phyloP scores from a whole-genome alignment of 2,113 vertebrate genomes.

The Morphnarchus princeps region DNA sequence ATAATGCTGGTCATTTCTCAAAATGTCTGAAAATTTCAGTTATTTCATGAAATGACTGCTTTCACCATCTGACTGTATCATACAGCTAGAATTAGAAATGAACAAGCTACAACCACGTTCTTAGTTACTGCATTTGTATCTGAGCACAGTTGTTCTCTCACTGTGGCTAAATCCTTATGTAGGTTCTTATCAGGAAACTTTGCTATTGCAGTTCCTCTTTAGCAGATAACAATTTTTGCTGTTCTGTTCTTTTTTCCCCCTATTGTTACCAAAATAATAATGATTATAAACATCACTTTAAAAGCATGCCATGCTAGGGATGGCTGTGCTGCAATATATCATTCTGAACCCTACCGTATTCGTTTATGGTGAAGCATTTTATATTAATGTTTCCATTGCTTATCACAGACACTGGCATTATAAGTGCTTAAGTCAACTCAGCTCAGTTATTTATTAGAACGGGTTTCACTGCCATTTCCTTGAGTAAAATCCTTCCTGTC shows the following conservation, averaged over 20 bases:
- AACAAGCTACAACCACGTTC: neutral
- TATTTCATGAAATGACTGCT: constrained; percentile 59
- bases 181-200: constrained; percentile 34
- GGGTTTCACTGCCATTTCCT: constrained; percentile 60
- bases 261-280: constrained; percentile 66
- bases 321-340: constrained; percentile 65
- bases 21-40: constrained; percentile 55
- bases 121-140: constrained; percentile 7
- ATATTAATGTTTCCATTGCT: constrained; percentile 78
- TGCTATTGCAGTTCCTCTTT: neutral
- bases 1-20: constrained; percentile 45
- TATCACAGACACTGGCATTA: constrained; percentile 74
- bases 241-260: neutral
- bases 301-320: constrained; percentile 56
- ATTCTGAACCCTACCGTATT: constrained; percentile 56
- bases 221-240: constrained; percentile 41
- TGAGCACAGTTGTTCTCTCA: neutral
- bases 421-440: constrained; percentile 72
- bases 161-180: neutral
- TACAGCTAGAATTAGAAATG: constrained; percentile 48
- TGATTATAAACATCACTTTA: constrained; percentile 72
- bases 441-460: constrained; percentile 73
- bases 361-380: constrained; percentile 70
- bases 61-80: constrained; percentile 41
- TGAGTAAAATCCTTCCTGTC: constrained; percentile 63